phyloP scores from a whole-genome alignment of 2,113 vertebrate genomes.

The Heterochromis multidens region DNA sequence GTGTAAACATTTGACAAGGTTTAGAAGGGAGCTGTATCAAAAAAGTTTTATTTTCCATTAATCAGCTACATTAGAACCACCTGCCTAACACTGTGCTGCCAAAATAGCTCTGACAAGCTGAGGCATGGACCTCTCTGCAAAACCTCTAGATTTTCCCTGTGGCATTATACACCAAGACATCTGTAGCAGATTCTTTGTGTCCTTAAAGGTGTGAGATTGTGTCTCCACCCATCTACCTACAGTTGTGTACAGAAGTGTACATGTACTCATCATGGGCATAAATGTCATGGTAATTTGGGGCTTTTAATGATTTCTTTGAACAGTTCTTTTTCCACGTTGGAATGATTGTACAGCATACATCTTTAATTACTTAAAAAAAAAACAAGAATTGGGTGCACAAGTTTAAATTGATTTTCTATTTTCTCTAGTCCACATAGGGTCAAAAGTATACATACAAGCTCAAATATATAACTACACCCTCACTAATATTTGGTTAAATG shows the following conservation, averaged over 20 bases:
- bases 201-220: no score
- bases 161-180: background rate
- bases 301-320: background rate
- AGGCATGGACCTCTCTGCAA: background rate
- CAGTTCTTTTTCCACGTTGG: background rate
- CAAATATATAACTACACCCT: background rate
- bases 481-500: background rate
- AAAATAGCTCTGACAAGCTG: background rate
- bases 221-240: background rate
- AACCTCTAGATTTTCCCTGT: background rate
- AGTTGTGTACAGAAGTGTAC: background rate
- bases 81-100: background rate
- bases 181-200: background rate
- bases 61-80: background rate
- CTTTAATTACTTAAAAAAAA: background rate
- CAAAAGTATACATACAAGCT: background rate
- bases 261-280: background rate
- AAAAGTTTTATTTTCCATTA: background rate
- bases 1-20: background rate
- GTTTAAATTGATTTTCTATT: background rate
- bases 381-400: background rate
- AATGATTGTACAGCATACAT: background rate
- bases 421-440: background rate
- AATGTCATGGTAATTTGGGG: background rate
- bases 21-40: background rate